Base-by-base conservation (phyloP, 2,888 invertebrate genomes). In the Atrina japonica region DNA sequence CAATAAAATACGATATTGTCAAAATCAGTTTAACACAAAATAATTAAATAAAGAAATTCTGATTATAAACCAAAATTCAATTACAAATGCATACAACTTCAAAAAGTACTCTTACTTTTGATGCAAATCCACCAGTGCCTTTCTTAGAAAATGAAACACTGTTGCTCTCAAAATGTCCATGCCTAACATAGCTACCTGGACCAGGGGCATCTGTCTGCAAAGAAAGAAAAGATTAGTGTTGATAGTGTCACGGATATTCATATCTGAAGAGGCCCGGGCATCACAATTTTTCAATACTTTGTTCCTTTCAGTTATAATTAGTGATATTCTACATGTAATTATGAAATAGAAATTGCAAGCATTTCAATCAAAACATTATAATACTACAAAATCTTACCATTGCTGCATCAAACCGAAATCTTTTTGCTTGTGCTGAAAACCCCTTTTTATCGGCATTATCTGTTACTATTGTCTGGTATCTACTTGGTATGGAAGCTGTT, bases 81-180 rank as follows among this genome's bases (percentile, higher is more conserved):
- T n/a, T n/a, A n/a, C n/a, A n/a, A n/a, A n/a, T n/a, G n/a, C n/a
- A n/a, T n/a, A n/a, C n/a, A n/a, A n/a, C n/a, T n/a, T n/a, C n/a
- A 35, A 35, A 35, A 35, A 35, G 11, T 7, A 35, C 11, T 43
- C 67, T 66, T 66, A 87, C 87, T 82, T 89, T 89, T 47, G 90
- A 89, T 6, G 89, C 89, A 82, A 90, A 88, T 29, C 88, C 86
- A 27, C 90, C 90, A 41, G 88, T 87, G 30, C 90, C 90, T 81
- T 86, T 90, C 66, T 86, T 87, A 11, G 89, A 89, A 66, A 81
- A 86, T 3, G 89, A 89, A 3, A 81, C 73, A 70, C 82, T 85
- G 18, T 75, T 73, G 58, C 78, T 82, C 50, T 85, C 85, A 18
- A 81, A 61, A 29, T 66, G 76, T 3, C 60, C 50, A 67, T 87